Base-by-base conservation (phyloP, 2,113 vertebrate species). In the Corythornis cristatus region DNA sequence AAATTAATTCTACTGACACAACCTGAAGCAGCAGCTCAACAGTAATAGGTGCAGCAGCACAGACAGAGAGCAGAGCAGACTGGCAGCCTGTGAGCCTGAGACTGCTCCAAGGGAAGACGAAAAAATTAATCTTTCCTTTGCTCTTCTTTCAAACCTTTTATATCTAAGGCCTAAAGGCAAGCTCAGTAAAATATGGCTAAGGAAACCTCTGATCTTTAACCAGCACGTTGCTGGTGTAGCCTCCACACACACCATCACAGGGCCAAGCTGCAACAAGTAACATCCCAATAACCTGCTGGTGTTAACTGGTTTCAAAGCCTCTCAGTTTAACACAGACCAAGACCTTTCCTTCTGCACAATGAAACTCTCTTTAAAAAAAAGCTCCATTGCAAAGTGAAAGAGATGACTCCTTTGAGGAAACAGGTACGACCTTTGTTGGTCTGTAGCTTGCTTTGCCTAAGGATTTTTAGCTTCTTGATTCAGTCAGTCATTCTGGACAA, bases 381-480 rank as follows among this genome's bases (percentile, higher is more conserved):
- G 45, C 45, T 93, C 33, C 87, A 57, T 5, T 92, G 83, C 85
- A 93, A 58, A 90, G 82, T 78, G 73, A 33, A 92, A 58, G 78
- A 90, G 89, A 51, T 46, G 84, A 92, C 71, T 67, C 86, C 67
- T 73, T 7, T 37, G 87, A 95, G 79, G 73, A 90, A 93, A 89
- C 33, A 88, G 54, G 11, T 53, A 67, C 76, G 88, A 97, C 97
- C 94, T 97, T 97, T 96, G 79, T 86, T 61, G 25, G 66, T 83
- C 53, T 29, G 29, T 4, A 74, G 67, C 96, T 93, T 95, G 67
- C 92, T 95, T 96, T 94, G 90, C 88, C 83, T 42, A 28, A 88
- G 88, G 90, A 95, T 89, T 71, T 97, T 97, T 86, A 76, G 91
- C 85, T 97, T 97, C 79, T 83, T 73, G 77, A 62, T 87, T 82